Evolutionary conservation across 2,113 vertebrate genomes (phyloP).

Genomic region (Zosterops hypoxanthus): DNA sequence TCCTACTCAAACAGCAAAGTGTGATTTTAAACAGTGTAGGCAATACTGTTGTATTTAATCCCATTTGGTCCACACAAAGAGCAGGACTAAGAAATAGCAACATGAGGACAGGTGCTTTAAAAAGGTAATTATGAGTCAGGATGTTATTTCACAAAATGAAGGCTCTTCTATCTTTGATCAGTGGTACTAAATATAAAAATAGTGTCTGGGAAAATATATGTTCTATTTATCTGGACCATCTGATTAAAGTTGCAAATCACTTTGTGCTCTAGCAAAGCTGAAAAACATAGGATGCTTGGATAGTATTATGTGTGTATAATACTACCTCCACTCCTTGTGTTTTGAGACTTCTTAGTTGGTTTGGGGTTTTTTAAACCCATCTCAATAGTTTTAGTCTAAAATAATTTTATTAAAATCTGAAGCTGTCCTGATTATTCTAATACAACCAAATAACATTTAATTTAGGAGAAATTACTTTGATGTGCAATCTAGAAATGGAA

Average conservation of each 20-base stretch:
- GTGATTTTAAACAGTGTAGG: not conserved
- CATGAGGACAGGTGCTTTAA: not conserved
- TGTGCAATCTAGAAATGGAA: constrained; percentile 60
- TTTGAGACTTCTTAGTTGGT: not conserved
- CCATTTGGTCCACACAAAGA: constrained; percentile 2
- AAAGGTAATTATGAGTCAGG: not conserved
- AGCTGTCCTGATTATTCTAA: constrained; percentile 72
- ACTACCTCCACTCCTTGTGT: not conserved
- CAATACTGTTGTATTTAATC: constrained; percentile 5
- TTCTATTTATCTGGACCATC: not conserved
- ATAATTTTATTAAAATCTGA: constrained; percentile 72
- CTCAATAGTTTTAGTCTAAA: constrained; percentile 25
- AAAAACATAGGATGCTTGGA: not conserved
- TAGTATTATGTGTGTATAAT: not conserved
- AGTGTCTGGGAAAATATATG: not conserved
- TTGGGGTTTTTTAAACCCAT: not conserved
- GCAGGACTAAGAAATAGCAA: not conserved
- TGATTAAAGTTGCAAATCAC: not conserved
- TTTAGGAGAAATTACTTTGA: constrained; percentile 73
- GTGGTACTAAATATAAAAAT: not conserved
- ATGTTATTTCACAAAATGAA: not conserved
- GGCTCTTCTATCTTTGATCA: not conserved
- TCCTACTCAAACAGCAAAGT: not conserved
- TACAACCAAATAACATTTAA: constrained; percentile 72
- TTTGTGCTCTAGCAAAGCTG: not conserved